A percentile compares a stretch with the other conserved stretches of the same genome.
Evolutionary conservation across 2,113 vertebrate genomes (phyloP).

Genomic region (Poeciliopsis occidentalis): DNA sequence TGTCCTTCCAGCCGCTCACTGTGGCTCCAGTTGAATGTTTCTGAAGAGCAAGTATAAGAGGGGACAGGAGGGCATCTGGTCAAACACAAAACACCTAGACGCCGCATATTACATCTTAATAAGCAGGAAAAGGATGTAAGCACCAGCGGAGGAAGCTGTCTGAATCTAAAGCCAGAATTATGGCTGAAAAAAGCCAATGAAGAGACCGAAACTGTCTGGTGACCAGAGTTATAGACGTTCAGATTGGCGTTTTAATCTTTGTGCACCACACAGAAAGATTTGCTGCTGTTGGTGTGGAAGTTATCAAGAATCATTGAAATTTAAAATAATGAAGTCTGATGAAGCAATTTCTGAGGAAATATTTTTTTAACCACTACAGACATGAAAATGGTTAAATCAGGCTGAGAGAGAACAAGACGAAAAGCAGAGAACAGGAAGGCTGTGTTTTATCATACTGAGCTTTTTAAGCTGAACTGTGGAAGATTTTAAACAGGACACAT

Average conservation of each 20-base stretch:
- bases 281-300: too few relatives aligned
- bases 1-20: slow-evolving; percentile 69
- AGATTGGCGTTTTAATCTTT: neutral
- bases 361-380: neutral
- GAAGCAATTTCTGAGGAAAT: neutral
- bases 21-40: slow-evolving; percentile 71
- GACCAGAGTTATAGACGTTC: neutral
- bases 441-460: neutral
- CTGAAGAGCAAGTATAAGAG: slow-evolving; percentile 49
- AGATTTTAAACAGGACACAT: too few relatives aligned
- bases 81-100: slow-evolving; percentile 39
- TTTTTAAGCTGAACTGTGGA: neutral
- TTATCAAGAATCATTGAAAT: too few relatives aligned
- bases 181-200: slow-evolving; percentile 51
- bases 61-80: slow-evolving; percentile 64
- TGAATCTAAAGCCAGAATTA: neutral
- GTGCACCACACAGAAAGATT: too few relatives aligned
- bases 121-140: neutral
- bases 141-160: neutral
- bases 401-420: too few relatives aligned
- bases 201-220: neutral
- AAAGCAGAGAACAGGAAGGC: neutral
- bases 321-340: too few relatives aligned
- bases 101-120: slow-evolving; percentile 34
- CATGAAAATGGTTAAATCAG: neutral